Conservation (phyloP, 2,888 invertebrate species). For the Limnephilus auricula region DNA sequence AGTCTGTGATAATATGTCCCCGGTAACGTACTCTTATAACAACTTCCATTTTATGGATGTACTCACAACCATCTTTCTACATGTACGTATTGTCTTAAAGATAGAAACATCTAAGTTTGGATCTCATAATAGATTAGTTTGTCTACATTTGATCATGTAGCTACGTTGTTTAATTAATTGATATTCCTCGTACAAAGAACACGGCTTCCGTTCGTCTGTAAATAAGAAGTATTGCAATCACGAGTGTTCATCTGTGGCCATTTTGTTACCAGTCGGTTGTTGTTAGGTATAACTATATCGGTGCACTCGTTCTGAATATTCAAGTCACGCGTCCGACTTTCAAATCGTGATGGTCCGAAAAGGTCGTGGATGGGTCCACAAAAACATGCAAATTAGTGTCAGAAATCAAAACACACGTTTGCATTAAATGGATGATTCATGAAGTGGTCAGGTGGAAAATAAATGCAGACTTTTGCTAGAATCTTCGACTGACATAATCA, state of each 20-base stretch:
- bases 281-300: background rate
- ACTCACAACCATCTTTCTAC: background rate
- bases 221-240: slow-evolving; percentile 22
- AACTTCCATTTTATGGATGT: background rate
- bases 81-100: background rate
- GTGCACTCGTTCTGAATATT: slow-evolving; percentile 13
- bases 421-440: slow-evolving; percentile 7
- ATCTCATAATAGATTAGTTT: background rate
- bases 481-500: background rate
- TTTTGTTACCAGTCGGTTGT: background rate
- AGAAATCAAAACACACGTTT: background rate
- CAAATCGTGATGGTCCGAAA: slow-evolving; percentile 34
- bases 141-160: background rate
- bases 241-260: slow-evolving; percentile 8
- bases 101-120: background rate
- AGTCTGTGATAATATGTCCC: background rate
- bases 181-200: slow-evolving; percentile 9
- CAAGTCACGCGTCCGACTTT: slow-evolving; percentile 26
- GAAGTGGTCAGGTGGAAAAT: background rate
- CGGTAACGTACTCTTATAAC: background rate
- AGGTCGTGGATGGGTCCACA: slow-evolving; percentile 16
- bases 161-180: background rate
- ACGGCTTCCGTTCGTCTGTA: slow-evolving; percentile 12
- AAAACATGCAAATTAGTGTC: slow-evolving; percentile 29
- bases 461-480: background rate